Evolutionary conservation across 2,113 vertebrate species (phyloP).

Genomic region (Ceuthmochares aereus): DNA sequence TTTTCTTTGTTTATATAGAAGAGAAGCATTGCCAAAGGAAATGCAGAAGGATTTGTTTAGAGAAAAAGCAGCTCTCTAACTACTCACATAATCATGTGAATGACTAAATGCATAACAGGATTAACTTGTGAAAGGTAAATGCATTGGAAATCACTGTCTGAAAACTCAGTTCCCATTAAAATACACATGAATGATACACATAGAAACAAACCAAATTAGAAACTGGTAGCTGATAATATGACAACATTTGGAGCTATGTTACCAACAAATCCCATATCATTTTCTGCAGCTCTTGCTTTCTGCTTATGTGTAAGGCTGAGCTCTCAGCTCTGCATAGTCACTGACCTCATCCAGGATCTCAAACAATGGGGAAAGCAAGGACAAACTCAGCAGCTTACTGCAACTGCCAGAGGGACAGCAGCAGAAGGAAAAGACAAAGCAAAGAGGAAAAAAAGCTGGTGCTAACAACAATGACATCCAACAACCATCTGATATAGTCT

Average conservation of each 20-base stretch:
- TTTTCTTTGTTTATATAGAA: background rate
- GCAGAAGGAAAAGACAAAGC: background rate
- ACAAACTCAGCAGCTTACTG: background rate
- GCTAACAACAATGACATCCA: background rate
- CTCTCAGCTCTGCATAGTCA: background rate
- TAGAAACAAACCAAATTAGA: background rate
- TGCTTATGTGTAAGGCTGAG: background rate
- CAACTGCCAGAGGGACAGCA: background rate
- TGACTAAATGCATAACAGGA: background rate
- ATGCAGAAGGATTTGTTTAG: background rate
- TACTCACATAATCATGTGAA: background rate
- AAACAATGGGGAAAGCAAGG: background rate
- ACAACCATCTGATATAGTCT: background rate
- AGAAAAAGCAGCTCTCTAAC: background rate
- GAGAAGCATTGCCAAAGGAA: background rate
- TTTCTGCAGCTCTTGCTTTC: background rate
- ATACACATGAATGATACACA: background rate
- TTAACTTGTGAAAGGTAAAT: background rate
- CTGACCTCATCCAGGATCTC: background rate
- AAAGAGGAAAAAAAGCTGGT: background rate
- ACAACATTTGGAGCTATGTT: background rate
- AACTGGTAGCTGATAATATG: background rate
- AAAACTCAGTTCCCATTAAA: background rate
- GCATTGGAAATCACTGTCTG: background rate
- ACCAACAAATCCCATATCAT: background rate